Evolutionary conservation across 1,140 invertebrate genomes (phyloP).

Genomic region (Laupala kohalensis): DNA sequence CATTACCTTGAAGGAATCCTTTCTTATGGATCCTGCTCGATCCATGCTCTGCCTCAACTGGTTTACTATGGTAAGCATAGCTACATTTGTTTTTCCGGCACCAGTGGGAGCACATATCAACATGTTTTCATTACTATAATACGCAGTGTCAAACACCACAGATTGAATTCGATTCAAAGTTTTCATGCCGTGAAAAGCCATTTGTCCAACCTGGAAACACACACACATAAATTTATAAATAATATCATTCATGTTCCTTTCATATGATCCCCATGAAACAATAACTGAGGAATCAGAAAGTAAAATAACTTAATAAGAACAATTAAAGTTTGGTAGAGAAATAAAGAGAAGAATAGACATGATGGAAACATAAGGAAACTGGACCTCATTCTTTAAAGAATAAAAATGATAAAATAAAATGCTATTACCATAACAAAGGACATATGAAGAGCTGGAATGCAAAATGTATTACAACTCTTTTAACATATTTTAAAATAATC

Average conservation of each 20-base stretch:
- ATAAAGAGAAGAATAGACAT: too few relatives aligned
- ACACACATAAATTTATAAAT: background rate
- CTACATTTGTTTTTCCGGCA: conserved; percentile 97
- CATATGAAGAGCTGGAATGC: too few relatives aligned
- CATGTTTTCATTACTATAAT: conserved; percentile 93
- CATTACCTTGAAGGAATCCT: conserved; percentile 85
- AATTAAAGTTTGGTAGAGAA: too few relatives aligned
- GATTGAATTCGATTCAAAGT: conserved; percentile 89
- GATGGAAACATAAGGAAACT: too few relatives aligned
- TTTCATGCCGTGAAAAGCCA: conserved; percentile 76
- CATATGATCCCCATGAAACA: background rate
- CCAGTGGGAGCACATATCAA: conserved; percentile 92
- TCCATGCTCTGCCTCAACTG: conserved; percentile 77
- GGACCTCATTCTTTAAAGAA: too few relatives aligned
- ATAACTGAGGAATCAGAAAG: background rate
- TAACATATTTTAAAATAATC: too few relatives aligned
- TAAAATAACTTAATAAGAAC: too few relatives aligned
- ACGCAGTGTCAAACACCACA: conserved; percentile 88
- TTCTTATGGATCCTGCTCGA: conserved; percentile 63
- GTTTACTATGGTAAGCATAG: conserved; percentile 82
- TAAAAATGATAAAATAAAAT: too few relatives aligned
- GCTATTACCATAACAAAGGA: too few relatives aligned
- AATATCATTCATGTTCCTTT: background rate
- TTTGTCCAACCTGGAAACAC: conserved; percentile 51
- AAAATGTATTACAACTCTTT: too few relatives aligned